phyloP scores from a whole-genome alignment of 2,797 vertebrate genomes.

The Lepidocolaptes lacrymiger region DNA sequence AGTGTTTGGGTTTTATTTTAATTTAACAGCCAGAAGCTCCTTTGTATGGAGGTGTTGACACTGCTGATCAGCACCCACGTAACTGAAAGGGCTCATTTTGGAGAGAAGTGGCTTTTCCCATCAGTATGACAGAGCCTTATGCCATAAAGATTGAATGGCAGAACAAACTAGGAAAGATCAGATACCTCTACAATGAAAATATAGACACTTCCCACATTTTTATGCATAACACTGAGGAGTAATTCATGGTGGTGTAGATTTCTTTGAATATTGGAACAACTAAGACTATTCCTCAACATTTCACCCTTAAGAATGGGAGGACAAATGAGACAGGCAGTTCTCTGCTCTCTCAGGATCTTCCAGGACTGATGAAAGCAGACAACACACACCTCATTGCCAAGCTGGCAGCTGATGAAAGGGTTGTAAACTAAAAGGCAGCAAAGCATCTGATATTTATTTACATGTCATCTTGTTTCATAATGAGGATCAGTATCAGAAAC shows the following conservation, averaged over 20 bases:
- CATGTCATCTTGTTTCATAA: background rate
- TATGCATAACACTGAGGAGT: background rate
- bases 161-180: background rate
- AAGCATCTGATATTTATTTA: background rate
- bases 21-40: background rate
- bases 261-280: background rate
- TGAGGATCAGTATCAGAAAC: background rate
- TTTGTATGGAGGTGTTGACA: background rate
- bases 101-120: background rate
- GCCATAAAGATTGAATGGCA: background rate
- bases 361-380: background rate
- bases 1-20: background rate
- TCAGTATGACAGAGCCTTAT: background rate
- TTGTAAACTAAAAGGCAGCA: background rate
- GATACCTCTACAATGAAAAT: background rate
- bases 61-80: background rate
- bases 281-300: background rate
- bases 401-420: background rate
- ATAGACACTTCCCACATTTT: background rate
- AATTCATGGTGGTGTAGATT: background rate
- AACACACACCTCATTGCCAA: background rate
- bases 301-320: background rate
- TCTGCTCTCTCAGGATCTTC: background rate
- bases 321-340: background rate
- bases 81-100: background rate